Evolutionary conservation across 1,140 invertebrate species (phyloP).

Genomic region (Armadillidium nasatum): DNA sequence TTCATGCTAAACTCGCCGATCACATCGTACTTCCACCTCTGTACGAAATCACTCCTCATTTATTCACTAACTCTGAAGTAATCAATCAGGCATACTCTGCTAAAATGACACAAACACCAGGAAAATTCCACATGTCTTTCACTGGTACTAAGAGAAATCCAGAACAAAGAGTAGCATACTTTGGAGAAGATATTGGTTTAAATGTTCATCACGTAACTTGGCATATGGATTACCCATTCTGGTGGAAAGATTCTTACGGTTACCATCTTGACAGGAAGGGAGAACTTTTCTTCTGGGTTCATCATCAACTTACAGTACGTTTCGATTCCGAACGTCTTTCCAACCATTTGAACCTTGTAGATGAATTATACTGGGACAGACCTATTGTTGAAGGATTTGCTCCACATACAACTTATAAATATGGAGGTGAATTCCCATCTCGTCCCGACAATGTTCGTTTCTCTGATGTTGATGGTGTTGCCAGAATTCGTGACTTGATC

Average conservation of each 20-base stretch:
- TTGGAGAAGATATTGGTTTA: constrained; percentile 64
- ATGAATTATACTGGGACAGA: constrained; percentile 50
- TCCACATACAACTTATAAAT: constrained; percentile 57
- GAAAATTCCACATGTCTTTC: constrained; percentile 28
- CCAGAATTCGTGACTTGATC: constrained; percentile 22
- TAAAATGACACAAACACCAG: constrained; percentile 49
- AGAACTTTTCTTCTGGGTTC: constrained; percentile 53
- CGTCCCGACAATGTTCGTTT: constrained; percentile 53
- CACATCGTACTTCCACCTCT: constrained; percentile 57
- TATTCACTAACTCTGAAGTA: constrained; percentile 50
- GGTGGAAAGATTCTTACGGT: constrained; percentile 50
- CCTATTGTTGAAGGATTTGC: constrained; percentile 57
- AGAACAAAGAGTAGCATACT: constrained; percentile 56
- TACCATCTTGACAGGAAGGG: constrained; percentile 45
- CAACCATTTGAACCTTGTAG: constrained; percentile 52
- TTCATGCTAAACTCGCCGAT: constrained; percentile 38
- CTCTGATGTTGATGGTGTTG: constrained; percentile 16
- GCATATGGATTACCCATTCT: constrained; percentile 55
- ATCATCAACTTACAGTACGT: constrained; percentile 54
- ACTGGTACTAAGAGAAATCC: constrained; percentile 44
- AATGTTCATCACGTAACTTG: constrained; percentile 62
- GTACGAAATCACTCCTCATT: constrained; percentile 61
- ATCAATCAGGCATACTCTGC: constrained; percentile 47
- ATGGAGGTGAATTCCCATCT: constrained; percentile 60
- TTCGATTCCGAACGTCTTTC: constrained; percentile 55